Percentiles rank a stretch among this genome's conserved stretches.
These are phyloP conservation scores for Ceuthmochares aereus DNA, from an alignment of 2,113 vertebrate species.

Conservation along the genomic window DNA sequence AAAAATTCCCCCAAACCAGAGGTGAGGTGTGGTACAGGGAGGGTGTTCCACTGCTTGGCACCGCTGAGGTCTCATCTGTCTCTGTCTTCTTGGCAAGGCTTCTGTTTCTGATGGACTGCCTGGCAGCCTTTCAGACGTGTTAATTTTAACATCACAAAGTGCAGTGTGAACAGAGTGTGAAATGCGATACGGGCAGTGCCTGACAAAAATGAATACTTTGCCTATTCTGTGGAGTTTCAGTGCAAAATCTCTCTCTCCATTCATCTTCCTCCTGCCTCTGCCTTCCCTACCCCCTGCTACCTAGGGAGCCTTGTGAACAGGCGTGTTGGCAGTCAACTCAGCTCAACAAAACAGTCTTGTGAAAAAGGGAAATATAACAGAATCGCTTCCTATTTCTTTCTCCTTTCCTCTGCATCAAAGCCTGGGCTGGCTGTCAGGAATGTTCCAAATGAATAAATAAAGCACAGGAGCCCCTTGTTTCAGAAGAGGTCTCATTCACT, in stretches of 20 bases:
- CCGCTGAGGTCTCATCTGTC: background rate
- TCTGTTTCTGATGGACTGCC: background rate
- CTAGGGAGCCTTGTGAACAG: background rate
- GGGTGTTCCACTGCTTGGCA: background rate
- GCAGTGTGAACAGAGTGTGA: background rate
- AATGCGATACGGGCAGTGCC: background rate
- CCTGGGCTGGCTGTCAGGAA: slow-evolving; percentile 32
- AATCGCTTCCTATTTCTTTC: slow-evolving; percentile 39
- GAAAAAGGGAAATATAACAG: slow-evolving; percentile 22
- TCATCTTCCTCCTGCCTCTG: background rate
- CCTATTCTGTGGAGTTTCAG: background rate
- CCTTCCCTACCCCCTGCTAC: background rate
- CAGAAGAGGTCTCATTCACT: slow-evolving; percentile 38
- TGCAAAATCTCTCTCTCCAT: slow-evolving; percentile 17
- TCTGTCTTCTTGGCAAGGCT: background rate
- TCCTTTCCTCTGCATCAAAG: slow-evolving; percentile 32
- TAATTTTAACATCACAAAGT: background rate
- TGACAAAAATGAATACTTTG: background rate
- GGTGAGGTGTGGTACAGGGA: accelerated
- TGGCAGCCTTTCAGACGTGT: background rate
- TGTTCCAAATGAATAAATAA: slow-evolving; percentile 39
- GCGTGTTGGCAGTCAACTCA: slow-evolving; percentile 1
- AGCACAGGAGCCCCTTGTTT: background rate
- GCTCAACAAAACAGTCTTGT: slow-evolving; percentile 33
- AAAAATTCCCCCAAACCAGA: accelerated